Evolutionary conservation across 37 sponge, comb jelly and placozoan species (phyloP), one percentile per base, ranked within the genome.

Genomic region (Petrosia ficiformis): DNA sequence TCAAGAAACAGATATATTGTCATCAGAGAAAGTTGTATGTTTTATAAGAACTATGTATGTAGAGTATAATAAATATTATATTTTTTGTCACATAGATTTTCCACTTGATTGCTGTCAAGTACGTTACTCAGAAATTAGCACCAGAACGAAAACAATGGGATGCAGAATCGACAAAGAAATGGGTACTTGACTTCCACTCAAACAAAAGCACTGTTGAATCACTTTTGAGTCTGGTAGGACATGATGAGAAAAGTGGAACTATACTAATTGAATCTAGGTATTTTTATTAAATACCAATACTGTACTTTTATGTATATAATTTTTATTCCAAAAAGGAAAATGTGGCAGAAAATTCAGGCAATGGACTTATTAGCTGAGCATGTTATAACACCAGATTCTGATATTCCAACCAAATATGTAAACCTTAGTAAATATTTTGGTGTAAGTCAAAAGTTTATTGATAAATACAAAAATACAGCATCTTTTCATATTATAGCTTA

Each of bases 171-270:
- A 5, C n/a, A 6, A 61, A n/a, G 25, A 6, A 61, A n/a, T 61
- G 14, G 26, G 26, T 61, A 26, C 6, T 11, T 26, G n/a, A 26
- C 28, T n/a, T 61, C 28, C 63, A 61, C 26, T 61, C 63, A 8
- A 26, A 29, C 63, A 61, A 61, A 61, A 61, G 28, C n/a, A 22
- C 63, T n/a, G 63, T 61, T 61, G 28, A 61, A n/a, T n/a, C 63
- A 11, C 6, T 61, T 11, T 61, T 61, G 26, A n/a, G n/a, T 61
- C 5, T n/a, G 22, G 5, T 26, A 22, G 63, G 22, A n/a, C 22
- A 11, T 26, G 63, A 61, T 61, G 63, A n/a, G 6, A n/a, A n/a
- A 22, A 11, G 28, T 26, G n/a, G 5, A 8, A 61, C 14, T 6
- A 22, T 11, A 5, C 63, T 61, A n/a, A n/a, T 61, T 61, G 14